Conservation (phyloP, 1,140 invertebrate genomes). For the Platorchestia sp. region DNA sequence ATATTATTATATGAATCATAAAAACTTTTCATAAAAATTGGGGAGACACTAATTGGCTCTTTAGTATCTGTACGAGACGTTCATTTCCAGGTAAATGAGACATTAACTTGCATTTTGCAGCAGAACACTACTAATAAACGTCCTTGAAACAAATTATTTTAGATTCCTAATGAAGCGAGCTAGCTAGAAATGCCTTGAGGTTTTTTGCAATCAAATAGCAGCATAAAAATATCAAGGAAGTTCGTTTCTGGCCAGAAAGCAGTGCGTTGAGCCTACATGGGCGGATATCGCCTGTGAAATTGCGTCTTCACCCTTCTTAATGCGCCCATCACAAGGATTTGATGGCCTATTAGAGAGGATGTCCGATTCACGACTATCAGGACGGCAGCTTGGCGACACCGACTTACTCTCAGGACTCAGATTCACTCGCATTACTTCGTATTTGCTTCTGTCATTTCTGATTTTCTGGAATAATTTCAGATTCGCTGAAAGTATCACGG, state of each 20-base stretch:
- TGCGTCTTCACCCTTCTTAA: conserved; percentile 20
- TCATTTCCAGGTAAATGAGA: neutral
- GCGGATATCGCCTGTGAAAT: conserved; percentile 24
- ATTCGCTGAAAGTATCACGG: neutral
- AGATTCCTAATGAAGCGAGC: neutral
- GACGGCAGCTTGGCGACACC: neutral
- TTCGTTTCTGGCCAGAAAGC: neutral
- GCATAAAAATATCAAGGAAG: neutral
- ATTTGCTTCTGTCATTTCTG: neutral
- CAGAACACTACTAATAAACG: neutral
- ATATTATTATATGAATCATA: neutral
- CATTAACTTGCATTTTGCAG: neutral
- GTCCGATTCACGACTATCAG: conserved; percentile 50
- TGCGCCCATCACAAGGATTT: conserved; percentile 45
- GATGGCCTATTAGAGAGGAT: conserved; percentile 44
- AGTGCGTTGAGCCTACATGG: conserved; percentile 25
- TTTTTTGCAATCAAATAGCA: neutral
- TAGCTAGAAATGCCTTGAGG: neutral
- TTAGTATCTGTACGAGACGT: neutral
- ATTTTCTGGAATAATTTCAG: neutral
- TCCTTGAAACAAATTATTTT: neutral
- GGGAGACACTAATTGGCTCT: neutral
- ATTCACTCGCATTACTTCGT: neutral
- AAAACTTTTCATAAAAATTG: neutral
- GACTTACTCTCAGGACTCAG: neutral